phyloP scores from a whole-genome alignment of 2,888 invertebrate species.

The Ectemnius cavifrons region DNA sequence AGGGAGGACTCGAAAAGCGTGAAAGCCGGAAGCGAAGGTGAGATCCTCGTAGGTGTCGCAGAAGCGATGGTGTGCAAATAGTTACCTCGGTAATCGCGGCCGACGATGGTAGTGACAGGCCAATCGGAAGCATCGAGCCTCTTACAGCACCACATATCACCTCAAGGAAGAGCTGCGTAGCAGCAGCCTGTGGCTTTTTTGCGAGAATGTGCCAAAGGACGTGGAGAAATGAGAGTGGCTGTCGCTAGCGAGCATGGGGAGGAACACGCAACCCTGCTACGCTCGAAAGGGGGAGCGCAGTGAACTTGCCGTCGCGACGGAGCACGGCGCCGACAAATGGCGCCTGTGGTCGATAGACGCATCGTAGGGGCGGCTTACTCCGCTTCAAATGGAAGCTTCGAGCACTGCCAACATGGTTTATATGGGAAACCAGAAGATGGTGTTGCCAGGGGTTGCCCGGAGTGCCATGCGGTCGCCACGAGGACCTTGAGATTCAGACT shows the following conservation, averaged over 20 bases:
- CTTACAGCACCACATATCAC: constrained; percentile 71
- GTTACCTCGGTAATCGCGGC: constrained; percentile 61
- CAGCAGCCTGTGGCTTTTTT: constrained; percentile 9
- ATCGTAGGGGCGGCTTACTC: constrained; percentile 35
- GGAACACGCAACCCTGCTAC: constrained; percentile 5
- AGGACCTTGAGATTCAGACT: constrained; percentile 46
- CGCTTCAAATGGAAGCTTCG: constrained; percentile 35
- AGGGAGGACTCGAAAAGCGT: constrained; percentile 8
- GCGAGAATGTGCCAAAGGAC: constrained; percentile 16
- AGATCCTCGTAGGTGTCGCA: constrained; percentile 30
- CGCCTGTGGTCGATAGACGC: constrained; percentile 64
- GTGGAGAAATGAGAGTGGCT: constrained; percentile 1
- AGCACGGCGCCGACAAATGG: constrained; percentile 68
- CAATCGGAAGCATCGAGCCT: constrained; percentile 67
- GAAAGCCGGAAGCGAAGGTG: constrained; percentile 40
- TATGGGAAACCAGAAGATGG: constrained; percentile 55
- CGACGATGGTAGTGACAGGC: constrained; percentile 68
- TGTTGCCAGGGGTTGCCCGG: constrained; percentile 38
- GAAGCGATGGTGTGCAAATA: constrained; percentile 55
- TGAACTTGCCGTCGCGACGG: constrained; percentile 67
- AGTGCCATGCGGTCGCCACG: constrained; percentile 16
- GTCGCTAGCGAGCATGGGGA: not conserved
- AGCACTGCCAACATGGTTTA: constrained; percentile 35
- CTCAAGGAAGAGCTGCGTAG: constrained; percentile 11
- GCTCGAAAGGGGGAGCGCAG: constrained; percentile 66